These are phyloP conservation scores for Siniperca scherzeri DNA, from an alignment of 2,797 vertebrate genomes.

Conservation along the genomic window DNA sequence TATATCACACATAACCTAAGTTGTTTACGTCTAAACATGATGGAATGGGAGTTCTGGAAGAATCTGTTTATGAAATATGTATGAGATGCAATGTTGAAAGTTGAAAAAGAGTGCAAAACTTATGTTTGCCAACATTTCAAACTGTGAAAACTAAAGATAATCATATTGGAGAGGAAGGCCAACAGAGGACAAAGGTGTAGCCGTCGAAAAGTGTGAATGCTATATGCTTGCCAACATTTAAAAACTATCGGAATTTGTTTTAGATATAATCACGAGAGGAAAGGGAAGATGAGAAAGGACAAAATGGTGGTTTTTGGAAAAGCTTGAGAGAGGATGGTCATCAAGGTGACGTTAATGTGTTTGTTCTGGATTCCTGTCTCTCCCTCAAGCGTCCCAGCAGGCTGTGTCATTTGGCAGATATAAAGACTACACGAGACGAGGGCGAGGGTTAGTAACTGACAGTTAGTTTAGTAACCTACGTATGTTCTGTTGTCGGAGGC, in stretches of 20 bases:
- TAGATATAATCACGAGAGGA: conserved; percentile 41
- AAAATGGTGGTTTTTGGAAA: conserved; percentile 41
- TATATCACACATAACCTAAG: conserved; percentile 29
- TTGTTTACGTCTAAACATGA: conserved; percentile 28
- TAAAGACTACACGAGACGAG: conserved; percentile 23
- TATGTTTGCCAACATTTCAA: conserved; percentile 13
- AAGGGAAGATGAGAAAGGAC: conserved; percentile 32
- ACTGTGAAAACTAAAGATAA: conserved; percentile 28
- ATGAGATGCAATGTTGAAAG: conserved; percentile 44
- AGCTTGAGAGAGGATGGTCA: conserved; percentile 35
- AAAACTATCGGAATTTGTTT: conserved; percentile 3
- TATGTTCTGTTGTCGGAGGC: conserved; percentile 33
- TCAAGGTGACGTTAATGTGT: conserved; percentile 56
- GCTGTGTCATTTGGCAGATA: conserved; percentile 56
- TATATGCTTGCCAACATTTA: conserved; percentile 17
- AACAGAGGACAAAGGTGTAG: conserved; percentile 3
- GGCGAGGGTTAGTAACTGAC: conserved; percentile 41
- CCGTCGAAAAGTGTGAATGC: conserved; percentile 10
- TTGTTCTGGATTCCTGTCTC: conserved; percentile 55
- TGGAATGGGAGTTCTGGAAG: conserved; percentile 13
- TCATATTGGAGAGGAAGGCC: conserved; percentile 4
- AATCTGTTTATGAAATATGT: conserved; percentile 53
- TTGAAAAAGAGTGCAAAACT: conserved; percentile 31
- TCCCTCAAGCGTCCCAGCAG: conserved; percentile 24
- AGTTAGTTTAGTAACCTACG: conserved; percentile 43